Evolutionary conservation across 2,113 vertebrate species (phyloP).

Genomic region (Equus przewalskii): DNA sequence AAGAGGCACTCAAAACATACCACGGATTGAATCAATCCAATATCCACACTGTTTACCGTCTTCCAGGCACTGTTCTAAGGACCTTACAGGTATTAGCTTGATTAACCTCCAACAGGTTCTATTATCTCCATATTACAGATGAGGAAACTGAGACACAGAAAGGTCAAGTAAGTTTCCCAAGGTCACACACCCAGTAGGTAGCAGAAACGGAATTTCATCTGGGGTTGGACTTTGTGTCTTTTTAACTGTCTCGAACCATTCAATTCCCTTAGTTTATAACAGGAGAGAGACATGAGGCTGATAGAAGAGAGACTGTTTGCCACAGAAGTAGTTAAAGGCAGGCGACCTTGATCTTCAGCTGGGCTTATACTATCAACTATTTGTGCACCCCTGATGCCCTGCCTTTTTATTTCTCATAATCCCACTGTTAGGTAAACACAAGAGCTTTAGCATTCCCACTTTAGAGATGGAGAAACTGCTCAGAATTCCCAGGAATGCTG

Average conservation of each 20-base stretch:
- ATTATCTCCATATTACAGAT: not conserved
- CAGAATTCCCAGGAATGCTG: not conserved
- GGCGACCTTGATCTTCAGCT: not conserved
- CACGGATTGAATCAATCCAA: not conserved
- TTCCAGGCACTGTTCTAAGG: not conserved
- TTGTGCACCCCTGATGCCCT: not conserved
- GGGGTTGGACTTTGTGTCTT: not conserved
- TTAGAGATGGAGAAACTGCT: not conserved
- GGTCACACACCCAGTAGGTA: not conserved
- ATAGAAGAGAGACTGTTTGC: not conserved
- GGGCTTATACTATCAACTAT: not conserved
- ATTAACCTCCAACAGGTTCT: not conserved
- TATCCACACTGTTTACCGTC: not conserved
- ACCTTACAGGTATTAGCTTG: not conserved
- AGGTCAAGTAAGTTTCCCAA: conserved; percentile 22
- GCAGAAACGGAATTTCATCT: not conserved
- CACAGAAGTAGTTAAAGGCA: not conserved
- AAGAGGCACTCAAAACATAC: not conserved
- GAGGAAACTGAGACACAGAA: conserved; percentile 32
- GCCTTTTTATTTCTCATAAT: not conserved
- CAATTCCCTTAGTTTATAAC: not conserved
- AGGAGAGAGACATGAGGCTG: not conserved
- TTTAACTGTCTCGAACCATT: not conserved
- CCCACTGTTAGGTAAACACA: not conserved
- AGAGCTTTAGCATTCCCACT: not conserved